phyloP scores from a whole-genome alignment of 1,140 invertebrate species.

The Tetramorium alpestre region DNA sequence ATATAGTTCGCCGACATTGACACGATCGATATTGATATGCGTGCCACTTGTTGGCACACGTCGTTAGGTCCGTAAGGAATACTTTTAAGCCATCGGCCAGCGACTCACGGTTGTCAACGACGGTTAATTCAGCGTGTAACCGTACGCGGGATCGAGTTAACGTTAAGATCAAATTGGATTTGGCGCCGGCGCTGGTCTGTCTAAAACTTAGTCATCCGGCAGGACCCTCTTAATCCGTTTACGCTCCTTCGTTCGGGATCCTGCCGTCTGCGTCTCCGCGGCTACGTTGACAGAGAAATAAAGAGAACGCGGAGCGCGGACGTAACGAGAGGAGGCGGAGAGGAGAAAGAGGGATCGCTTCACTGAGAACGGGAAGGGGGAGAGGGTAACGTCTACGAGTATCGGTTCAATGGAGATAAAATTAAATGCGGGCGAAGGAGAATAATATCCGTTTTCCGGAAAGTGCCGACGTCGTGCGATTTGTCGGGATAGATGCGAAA shows the following conservation, averaged over 20 bases:
- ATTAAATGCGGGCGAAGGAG: slow-evolving; percentile 45
- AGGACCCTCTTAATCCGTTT: slow-evolving; percentile 81
- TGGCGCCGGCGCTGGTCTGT: slow-evolving; percentile 74
- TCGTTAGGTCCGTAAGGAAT: slow-evolving; percentile 24
- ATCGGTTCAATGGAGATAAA: slow-evolving; percentile 25
- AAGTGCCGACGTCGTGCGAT: slow-evolving; percentile 39
- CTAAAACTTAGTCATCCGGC: slow-evolving; percentile 81
- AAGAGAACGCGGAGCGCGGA: slow-evolving; percentile 45
- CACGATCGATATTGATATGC: neutral
- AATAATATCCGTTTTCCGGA: slow-evolving; percentile 49
- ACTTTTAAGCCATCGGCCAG: slow-evolving; percentile 64
- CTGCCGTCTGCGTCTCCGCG: slow-evolving; percentile 65
- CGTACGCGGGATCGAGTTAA: slow-evolving; percentile 81
- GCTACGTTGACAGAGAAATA: slow-evolving; percentile 61
- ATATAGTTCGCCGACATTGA: neutral
- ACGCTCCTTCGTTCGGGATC: slow-evolving; percentile 73
- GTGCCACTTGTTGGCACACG: slow-evolving; percentile 66
- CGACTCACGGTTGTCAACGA: slow-evolving; percentile 65
- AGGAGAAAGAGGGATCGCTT: slow-evolving; percentile 8
- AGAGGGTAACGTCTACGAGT: slow-evolving; percentile 12
- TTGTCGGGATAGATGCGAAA: neutral
- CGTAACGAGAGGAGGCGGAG: neutral
- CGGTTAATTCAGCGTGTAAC: slow-evolving; percentile 81
- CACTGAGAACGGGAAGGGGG: neutral
- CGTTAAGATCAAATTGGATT: slow-evolving; percentile 83